Evolutionary conservation across 2,113 vertebrate species (phyloP).

Genomic region (Micronycteris hirsuta): DNA sequence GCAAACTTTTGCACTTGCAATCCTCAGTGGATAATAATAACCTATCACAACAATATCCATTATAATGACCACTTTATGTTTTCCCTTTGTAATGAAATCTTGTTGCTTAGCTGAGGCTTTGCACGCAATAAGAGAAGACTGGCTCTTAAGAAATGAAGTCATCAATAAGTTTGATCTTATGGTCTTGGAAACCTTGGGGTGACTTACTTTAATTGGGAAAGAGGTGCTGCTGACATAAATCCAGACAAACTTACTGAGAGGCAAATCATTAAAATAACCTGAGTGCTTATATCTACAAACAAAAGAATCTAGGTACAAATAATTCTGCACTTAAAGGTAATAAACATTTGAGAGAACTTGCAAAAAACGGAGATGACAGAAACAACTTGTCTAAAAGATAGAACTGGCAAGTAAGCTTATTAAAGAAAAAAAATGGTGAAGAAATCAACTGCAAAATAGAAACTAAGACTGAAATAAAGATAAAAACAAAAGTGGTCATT

Average conservation of each 20-base stretch:
- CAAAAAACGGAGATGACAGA: not conserved
- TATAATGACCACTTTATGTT: slow-evolving; percentile 21
- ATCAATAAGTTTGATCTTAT: slow-evolving; percentile 66
- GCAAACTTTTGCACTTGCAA: not conserved
- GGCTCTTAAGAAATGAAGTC: slow-evolving; percentile 44
- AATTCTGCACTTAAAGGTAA: slow-evolving; percentile 42
- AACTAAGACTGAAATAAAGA: slow-evolving; percentile 49
- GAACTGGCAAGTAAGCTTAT: slow-evolving; percentile 27
- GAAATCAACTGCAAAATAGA: slow-evolving; percentile 29
- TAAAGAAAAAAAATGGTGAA: slow-evolving; percentile 6
- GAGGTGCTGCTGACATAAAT: slow-evolving; percentile 46
- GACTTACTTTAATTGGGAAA: slow-evolving; percentile 63
- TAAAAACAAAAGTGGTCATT: slow-evolving; percentile 32
- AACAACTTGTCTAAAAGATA: slow-evolving; percentile 36
- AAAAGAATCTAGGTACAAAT: slow-evolving; percentile 48
- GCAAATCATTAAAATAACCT: slow-evolving; percentile 52
- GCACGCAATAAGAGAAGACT: not conserved
- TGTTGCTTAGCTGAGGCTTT: slow-evolving; percentile 21
- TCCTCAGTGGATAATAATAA: slow-evolving; percentile 35
- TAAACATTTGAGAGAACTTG: slow-evolving; percentile 38
- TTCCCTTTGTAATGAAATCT: slow-evolving; percentile 38
- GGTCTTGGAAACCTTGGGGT: slow-evolving; percentile 50
- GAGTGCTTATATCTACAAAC: slow-evolving; percentile 20
- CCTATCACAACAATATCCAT: slow-evolving; percentile 2
- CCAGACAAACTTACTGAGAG: slow-evolving; percentile 40